Evolutionary conservation across 2,888 invertebrate genomes (phyloP), one percentile per base, ranked within the genome.

Genomic region (Dromius quadrimaculatus): DNA sequence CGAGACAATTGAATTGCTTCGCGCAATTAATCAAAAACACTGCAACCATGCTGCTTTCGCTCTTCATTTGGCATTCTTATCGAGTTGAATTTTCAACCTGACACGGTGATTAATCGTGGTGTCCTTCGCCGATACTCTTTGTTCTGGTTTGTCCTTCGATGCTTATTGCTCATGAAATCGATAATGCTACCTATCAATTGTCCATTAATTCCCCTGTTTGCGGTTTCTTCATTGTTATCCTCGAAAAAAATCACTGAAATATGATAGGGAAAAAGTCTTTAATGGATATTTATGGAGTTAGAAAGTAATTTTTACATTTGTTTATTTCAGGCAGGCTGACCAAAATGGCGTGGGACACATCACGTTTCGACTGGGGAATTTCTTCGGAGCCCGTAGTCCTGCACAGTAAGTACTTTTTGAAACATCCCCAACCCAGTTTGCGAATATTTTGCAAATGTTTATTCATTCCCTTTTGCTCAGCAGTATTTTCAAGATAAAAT

Each of bases 401-500:
- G 32, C 68, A 59, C 17, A 68, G 68, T 68, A 59, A 68, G 68
- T 59, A 59, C n/a, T n/a, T n/a, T n/a, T n/a, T n/a, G n/a, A n/a
- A n/a, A n/a, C n/a, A n/a, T n/a, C n/a, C n/a, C n/a, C n/a, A n/a
- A n/a, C n/a, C n/a, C n/a, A n/a, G n/a, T n/a, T n/a, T n/a, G n/a
- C n/a, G n/a, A n/a, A n/a, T n/a, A n/a, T n/a, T n/a, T n/a, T n/a
- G n/a, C n/a, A n/a, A n/a, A n/a, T n/a, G n/a, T n/a, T n/a, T n/a
- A n/a, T n/a, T n/a, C n/a, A n/a, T n/a, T n/a, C n/a, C n/a, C n/a
- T n/a, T n/a, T n/a, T n/a, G n/a, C n/a, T n/a, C 20, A 50, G 23
- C 47, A 23, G 13, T 22, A 50, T 23, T 15, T 50, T 13, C 47
- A n/a, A 50, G 23, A 50, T 22, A 50, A 50, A 15, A 8, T 23